A percentile compares a stretch with the other conserved stretches of the same genome.
Conservation (phyloP, 2,888 invertebrate species). For the Cheilosia variabilis region DNA sequence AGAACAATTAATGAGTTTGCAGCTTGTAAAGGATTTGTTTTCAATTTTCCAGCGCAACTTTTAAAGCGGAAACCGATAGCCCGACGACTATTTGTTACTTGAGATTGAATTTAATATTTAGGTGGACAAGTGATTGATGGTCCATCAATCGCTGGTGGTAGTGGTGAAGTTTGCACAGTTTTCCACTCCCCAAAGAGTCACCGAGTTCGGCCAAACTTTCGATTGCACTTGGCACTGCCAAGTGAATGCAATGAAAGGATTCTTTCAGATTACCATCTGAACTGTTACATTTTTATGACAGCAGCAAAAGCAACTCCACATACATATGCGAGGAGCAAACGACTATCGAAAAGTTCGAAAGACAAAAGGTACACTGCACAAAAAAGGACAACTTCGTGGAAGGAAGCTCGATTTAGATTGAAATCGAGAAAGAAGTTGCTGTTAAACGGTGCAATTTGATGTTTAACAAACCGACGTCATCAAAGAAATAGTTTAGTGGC, state of each 20-base stretch:
- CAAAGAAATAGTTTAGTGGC: conserved; percentile 30
- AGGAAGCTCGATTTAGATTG: conserved; percentile 21
- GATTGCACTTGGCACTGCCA: conserved; percentile 34
- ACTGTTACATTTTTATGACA: not conserved
- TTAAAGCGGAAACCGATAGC: not conserved
- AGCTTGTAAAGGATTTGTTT: conserved; percentile 57
- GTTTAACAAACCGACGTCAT: not conserved
- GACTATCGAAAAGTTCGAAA: not conserved
- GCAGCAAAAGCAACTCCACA: not conserved
- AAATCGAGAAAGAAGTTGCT: conserved; percentile 11
- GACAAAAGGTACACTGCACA: not conserved
- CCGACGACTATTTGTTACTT: not conserved
- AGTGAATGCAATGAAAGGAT: not conserved
- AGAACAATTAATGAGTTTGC: conserved; percentile 68
- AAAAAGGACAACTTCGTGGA: not conserved
- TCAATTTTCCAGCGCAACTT: conserved; percentile 6
- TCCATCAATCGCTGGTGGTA: not conserved
- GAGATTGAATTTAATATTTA: conserved; percentile 4
- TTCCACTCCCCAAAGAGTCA: not conserved
- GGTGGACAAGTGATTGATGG: conserved; percentile 22
- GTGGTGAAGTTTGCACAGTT: not conserved
- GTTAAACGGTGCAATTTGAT: conserved; percentile 12
- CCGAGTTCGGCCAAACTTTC: not conserved
- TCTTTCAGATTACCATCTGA: not conserved
- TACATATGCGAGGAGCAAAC: not conserved